Evolutionary conservation across 2,888 invertebrate species (phyloP), one percentile per base, ranked within the genome.

Genomic region (Lasioglossum lativentre): DNA sequence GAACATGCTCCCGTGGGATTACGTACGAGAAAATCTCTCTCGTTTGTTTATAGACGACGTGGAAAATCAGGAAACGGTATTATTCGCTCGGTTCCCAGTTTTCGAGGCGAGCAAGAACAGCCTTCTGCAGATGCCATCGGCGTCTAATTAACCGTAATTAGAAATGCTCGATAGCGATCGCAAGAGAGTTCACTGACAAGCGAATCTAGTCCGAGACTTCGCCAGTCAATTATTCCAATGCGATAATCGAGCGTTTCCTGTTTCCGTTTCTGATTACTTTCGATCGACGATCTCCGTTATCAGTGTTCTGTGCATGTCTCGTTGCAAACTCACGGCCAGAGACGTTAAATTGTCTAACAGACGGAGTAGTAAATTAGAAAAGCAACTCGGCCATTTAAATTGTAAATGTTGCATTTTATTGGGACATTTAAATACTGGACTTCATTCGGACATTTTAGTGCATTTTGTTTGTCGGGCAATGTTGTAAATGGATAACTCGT

Each of bases 41-140:
- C 30, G 68, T 68, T 68, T 68, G 68, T 68, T 68, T 12, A 1
- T 4, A 12, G 23, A 0, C 38, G 38, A 23, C 19, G 38, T n/a
- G 38, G n/a, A 68, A 68, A 68, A 68, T 68, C 38, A 68, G 68
- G 68, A 68, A 68, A 68, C 38, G 38, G 52, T 74, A 80, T 70
- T 70, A 23, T 23, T 40, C 47, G 66, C 12, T 10, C 34, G 68
- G 34, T 68, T 38, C 68, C 68, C 38, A 38, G 68, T 68, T 68
- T 68, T 38, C 68, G 68, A 38, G 38, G 23, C 38, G 38, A 38
- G 68, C 38, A 19, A 23, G 40, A 40, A 38, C 40, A 38, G 23
- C 34, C 68, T 23, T 38, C 23, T 8, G 23, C 38, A 68, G 68
- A 68, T 23, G 68, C 38, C 34, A 68, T 68, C 68, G 23, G 68